phyloP scores from a whole-genome alignment of 2,113 vertebrate genomes.

The Aegypius monachus region DNA sequence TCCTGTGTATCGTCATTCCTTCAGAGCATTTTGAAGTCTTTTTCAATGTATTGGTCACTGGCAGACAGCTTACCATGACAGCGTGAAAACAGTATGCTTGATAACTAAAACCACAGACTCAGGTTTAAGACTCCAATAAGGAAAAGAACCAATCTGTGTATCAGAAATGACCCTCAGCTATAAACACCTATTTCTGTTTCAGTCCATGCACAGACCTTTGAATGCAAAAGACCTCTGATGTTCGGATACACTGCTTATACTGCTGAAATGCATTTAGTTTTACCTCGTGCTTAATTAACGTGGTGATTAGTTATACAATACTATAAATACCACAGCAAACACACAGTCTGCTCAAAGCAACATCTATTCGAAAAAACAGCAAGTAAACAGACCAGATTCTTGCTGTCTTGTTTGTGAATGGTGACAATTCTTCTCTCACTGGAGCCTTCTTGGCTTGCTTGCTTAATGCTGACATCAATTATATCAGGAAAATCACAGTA shows the following conservation, averaged over 20 bases:
- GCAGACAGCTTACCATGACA: neutral
- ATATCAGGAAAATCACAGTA: slow-evolving; percentile 97
- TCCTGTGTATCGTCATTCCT: neutral
- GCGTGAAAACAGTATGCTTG: neutral
- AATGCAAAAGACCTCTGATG: neutral
- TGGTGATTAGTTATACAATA: neutral
- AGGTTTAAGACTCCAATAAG: neutral
- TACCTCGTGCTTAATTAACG: neutral
- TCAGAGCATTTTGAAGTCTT: neutral
- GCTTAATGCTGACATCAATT: slow-evolving; percentile 95
- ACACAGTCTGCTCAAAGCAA: neutral
- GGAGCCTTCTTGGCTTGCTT: slow-evolving; percentile 88
- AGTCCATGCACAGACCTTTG: neutral
- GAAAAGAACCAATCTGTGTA: neutral
- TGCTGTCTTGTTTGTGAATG: slow-evolving; percentile 90
- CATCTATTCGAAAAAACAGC: neutral
- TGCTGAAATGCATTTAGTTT: neutral
- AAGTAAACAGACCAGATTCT: slow-evolving; percentile 83
- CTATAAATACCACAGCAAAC: neutral
- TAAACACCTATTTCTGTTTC: neutral
- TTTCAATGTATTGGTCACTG: neutral
- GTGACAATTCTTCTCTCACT: slow-evolving; percentile 92
- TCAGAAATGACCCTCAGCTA: neutral
- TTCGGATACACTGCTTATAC: neutral
- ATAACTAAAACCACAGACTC: neutral